These are phyloP conservation scores for Polydrusus cervinus DNA, from an alignment of 2,888 invertebrate species.

Conservation along the genomic window DNA sequence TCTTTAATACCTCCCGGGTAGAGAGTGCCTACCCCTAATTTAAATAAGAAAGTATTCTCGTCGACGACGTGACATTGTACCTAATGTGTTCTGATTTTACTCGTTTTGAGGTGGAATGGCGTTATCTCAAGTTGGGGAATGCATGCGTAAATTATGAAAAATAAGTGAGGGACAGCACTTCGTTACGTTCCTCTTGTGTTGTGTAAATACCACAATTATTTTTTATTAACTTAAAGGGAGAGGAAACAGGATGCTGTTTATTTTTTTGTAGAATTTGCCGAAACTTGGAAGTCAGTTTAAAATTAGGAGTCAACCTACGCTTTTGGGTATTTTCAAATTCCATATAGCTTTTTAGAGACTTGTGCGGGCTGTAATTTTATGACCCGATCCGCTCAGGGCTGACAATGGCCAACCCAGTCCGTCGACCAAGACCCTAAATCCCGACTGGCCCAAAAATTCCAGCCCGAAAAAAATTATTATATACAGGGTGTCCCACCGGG, in stretches of 20 bases:
- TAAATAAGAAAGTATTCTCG: conserved; percentile 53
- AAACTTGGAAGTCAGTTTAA: background rate
- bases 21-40: conserved; percentile 51
- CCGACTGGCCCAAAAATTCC: too few species aligned
- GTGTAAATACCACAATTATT: background rate
- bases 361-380: too few species aligned
- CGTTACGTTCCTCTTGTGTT: conserved; percentile 5
- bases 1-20: conserved; percentile 44
- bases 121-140: conserved; percentile 7
- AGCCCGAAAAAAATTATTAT: too few species aligned
- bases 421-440: too few species aligned
- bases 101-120: conserved; percentile 8
- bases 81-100: conserved; percentile 36
- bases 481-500: too few species aligned
- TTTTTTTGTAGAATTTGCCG: background rate
- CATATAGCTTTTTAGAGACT: too few species aligned
- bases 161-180: background rate
- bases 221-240: conserved; percentile 5
- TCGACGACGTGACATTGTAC: conserved; percentile 49
- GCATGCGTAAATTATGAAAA: conserved; percentile 12
- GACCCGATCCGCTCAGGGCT: too few species aligned
- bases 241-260: background rate
- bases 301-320: too few species aligned
- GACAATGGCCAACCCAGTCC: too few species aligned
- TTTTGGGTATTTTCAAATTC: too few species aligned